Conservation (phyloP, 1,140 invertebrate genomes). For the Phymorhynchus buccinoides region DNA sequence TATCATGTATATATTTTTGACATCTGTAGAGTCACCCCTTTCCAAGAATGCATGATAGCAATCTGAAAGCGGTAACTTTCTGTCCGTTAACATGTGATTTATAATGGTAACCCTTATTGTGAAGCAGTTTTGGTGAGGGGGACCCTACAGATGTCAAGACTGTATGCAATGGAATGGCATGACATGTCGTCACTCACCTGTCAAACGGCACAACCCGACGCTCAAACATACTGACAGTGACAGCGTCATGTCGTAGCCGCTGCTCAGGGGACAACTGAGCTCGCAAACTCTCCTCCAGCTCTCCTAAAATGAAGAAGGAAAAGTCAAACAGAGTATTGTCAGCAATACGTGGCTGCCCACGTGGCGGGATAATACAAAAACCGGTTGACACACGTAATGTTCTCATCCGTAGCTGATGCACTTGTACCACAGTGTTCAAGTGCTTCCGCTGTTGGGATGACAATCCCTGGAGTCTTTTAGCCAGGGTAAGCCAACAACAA, state of each 20-base stretch:
- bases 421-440: background rate
- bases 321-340: background rate
- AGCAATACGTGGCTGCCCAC: background rate
- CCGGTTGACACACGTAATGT: background rate
- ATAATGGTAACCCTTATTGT: too few relatives aligned
- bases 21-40: too few relatives aligned
- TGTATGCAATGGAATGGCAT: too few relatives aligned
- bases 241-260: constrained; percentile 51
- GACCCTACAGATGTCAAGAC: too few relatives aligned
- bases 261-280: constrained; percentile 38
- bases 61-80: too few relatives aligned
- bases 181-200: constrained; percentile 46
- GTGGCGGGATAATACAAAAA: background rate
- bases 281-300: constrained; percentile 52
- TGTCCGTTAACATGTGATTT: too few relatives aligned
- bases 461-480: too few relatives aligned
- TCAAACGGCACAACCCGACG: constrained; percentile 45
- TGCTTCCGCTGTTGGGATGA: too few relatives aligned
- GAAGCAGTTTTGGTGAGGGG: too few relatives aligned
- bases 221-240: constrained; percentile 64
- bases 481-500: too few relatives aligned
- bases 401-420: background rate
- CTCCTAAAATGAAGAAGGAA: constrained; percentile 24
- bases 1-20: too few relatives aligned
- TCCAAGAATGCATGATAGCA: too few relatives aligned